These are phyloP conservation scores for Rhinopomastus cyanomelas DNA, from an alignment of 2,113 vertebrate genomes.

Conservation along the genomic window DNA sequence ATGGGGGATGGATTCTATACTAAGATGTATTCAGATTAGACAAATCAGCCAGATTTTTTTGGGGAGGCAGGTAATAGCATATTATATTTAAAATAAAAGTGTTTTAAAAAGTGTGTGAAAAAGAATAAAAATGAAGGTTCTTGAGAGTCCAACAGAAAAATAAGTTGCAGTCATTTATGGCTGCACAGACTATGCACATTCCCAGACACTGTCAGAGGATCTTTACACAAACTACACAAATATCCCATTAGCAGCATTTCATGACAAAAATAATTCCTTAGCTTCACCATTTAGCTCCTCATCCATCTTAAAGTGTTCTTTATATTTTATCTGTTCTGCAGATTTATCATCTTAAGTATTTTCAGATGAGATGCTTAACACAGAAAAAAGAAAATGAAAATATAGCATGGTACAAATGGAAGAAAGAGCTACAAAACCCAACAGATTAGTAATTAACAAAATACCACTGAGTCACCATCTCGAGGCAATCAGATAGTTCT, in stretches of 20 bases:
- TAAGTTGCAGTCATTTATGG: background rate
- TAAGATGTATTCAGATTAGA: background rate
- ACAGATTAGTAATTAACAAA: background rate
- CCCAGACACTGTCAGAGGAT: background rate
- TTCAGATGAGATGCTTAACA: background rate
- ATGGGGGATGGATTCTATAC: too few species aligned
- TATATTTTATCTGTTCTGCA: background rate
- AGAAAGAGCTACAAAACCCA: background rate
- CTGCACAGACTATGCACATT: background rate
- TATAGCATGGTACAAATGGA: background rate
- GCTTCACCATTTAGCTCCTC: background rate
- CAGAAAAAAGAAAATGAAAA: background rate
- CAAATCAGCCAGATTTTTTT: background rate
- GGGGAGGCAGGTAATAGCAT: fast-evolving
- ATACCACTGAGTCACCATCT: background rate
- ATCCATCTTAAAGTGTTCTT: background rate
- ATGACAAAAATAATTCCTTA: background rate
- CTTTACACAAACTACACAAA: background rate
- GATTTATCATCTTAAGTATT: background rate
- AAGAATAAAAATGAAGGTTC: background rate
- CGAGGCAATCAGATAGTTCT: background rate
- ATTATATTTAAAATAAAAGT: background rate
- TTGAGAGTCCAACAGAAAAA: background rate
- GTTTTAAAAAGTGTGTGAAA: background rate
- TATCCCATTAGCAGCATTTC: background rate